phyloP scores from a whole-genome alignment of 2,888 invertebrate species.

The Nebria salina region DNA sequence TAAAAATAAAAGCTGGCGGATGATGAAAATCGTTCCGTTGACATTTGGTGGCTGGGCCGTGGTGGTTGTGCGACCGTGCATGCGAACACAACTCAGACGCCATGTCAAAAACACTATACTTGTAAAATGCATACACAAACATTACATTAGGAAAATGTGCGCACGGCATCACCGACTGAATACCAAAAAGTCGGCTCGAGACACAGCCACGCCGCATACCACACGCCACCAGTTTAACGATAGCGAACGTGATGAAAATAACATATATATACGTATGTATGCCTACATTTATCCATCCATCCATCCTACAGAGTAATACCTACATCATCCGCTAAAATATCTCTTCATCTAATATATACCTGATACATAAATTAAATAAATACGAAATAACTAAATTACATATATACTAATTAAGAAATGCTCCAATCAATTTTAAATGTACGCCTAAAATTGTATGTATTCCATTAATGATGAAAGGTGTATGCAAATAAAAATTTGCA shows the following conservation, averaged over 20 bases:
- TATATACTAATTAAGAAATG: no score
- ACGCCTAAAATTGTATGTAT: no score
- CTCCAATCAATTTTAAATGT: no score
- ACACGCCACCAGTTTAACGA: conserved; percentile 6
- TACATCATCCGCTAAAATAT: not conserved
- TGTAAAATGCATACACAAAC: conserved; percentile 53
- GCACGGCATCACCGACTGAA: conserved; percentile 53
- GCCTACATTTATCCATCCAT: not conserved
- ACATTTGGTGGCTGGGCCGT: conserved; percentile 45
- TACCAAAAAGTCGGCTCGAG: conserved; percentile 46
- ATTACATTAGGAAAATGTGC: conserved; percentile 60
- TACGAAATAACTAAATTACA: not conserved
- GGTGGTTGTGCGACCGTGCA: conserved; percentile 45
- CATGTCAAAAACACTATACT: conserved; percentile 45
- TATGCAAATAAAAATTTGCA: no score
- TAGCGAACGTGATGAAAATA: conserved; percentile 12
- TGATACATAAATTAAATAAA: not conserved
- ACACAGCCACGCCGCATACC: conserved; percentile 3
- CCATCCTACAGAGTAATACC: not conserved
- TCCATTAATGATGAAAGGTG: no score
- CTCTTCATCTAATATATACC: not conserved
- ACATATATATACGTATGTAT: not conserved
- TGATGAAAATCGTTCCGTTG: not conserved
- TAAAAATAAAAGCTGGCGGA: no score
- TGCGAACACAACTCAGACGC: conserved; percentile 18